These are phyloP conservation scores for Lumbricus terrestris DNA, from an alignment of 2,888 invertebrate species.

Conservation along the genomic window DNA sequence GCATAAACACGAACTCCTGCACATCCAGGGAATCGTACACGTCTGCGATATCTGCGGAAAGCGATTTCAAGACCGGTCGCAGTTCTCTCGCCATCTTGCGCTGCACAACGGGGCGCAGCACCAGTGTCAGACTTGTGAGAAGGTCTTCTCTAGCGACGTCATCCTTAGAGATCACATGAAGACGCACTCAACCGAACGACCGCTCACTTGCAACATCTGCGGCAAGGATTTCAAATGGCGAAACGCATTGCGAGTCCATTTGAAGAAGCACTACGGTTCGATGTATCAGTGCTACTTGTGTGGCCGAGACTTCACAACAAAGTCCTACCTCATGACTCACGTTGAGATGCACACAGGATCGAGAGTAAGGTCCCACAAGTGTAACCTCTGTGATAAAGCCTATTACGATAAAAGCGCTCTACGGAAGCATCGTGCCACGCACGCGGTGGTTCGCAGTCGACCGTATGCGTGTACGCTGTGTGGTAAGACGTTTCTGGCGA, in stretches of 20 bases:
- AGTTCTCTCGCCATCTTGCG: conserved; percentile 18
- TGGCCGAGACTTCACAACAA: neutral
- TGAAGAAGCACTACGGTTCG: conserved; percentile 18
- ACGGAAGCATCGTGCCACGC: neutral
- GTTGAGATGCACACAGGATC: conserved; percentile 9
- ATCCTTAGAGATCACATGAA: conserved; percentile 21
- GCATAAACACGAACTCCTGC: neutral
- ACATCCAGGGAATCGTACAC: conserved; percentile 9
- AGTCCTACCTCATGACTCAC: conserved; percentile 14
- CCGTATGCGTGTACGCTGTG: conserved; percentile 24
- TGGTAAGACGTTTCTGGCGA: conserved; percentile 22
- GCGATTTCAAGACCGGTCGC: neutral
- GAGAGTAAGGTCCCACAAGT: neutral
- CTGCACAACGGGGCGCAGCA: conserved; percentile 20
- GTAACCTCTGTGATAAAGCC: conserved; percentile 23
- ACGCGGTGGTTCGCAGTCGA: neutral
- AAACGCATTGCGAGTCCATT: conserved; percentile 20
- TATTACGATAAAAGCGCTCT: conserved; percentile 4
- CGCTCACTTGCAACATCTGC: conserved; percentile 20
- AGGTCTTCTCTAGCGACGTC: conserved; percentile 20
- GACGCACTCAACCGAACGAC: conserved; percentile 10
- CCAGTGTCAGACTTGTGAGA: conserved; percentile 20
- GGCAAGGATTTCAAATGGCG: conserved; percentile 17
- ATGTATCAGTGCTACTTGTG: conserved; percentile 13
- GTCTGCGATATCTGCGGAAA: conserved; percentile 21